Evolutionary conservation across 2,113 vertebrate genomes (phyloP), one percentile per base, ranked within the genome.

Genomic region (Hippoglossus stenolepis): DNA sequence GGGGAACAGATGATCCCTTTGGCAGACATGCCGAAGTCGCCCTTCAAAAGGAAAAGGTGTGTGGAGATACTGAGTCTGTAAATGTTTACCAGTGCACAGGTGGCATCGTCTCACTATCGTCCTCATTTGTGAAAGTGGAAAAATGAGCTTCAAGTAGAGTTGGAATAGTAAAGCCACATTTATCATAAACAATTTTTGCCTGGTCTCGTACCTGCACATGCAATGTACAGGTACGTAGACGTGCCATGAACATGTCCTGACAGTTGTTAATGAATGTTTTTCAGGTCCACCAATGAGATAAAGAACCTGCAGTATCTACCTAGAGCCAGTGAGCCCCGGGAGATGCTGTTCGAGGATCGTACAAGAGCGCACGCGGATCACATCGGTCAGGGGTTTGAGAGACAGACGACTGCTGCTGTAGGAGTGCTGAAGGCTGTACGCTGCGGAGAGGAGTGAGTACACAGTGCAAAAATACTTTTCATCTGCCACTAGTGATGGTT

Each of bases 281-380:
- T 62, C 90, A 99, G 98, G 96, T 98, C 97, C 89, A 98, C 97
- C 94, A 99, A 99, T 96, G 98, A 99, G 95, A 99, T 99, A 72
- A 99, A 98, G 96, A 99, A 99, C 94, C 92, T 99, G 89, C 98
- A 99, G 95, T 99, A 99, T 94, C 96, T 99, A 93, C 98, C 98
- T 92, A 96, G 98, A 94, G 93, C 97, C 89, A 99, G 97, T 35
- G 98, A 99, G 81, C 98, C 98, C 81, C 95, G 98, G 65, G 98
- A 99, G 91, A 98, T 99, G 97, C 96, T 99, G 8, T 99, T 99
- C 91, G 98, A 99, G 94, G 98, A 99, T 91, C 95, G 98, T 75
- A 99, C 98, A 2, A 94, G 97, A 90, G 98, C 98, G 73, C 98
- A 99, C 57, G 98, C 98, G 0, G 98, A 99, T 91, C 98, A 99